Conservation (phyloP, 2,888 invertebrate species). For the Entomobrya proxima region DNA sequence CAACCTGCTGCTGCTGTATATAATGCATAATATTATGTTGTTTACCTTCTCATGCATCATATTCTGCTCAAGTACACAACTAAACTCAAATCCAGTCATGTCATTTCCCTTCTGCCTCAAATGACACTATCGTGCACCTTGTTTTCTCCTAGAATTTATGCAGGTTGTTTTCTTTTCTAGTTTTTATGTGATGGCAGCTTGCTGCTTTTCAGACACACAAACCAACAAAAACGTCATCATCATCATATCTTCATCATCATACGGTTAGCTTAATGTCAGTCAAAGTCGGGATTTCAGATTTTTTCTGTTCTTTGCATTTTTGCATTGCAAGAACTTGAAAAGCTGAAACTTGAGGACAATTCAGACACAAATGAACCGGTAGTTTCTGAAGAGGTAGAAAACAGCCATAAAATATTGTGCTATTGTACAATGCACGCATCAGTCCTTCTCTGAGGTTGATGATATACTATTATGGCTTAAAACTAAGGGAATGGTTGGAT, state of each 20-base stretch:
- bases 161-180: not conserved
- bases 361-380: not conserved
- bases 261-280: not conserved
- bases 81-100: conserved; percentile 9
- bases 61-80: not conserved
- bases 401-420: not conserved
- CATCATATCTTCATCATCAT: not conserved
- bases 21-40: not conserved
- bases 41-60: not conserved
- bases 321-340: not conserved
- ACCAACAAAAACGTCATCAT: not conserved
- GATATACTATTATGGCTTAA: not conserved
- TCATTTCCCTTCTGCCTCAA: not conserved
- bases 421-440: no score
- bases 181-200: not conserved
- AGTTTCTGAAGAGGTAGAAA: not conserved
- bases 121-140: not conserved
- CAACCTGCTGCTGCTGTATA: not conserved
- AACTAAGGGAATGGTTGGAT: not conserved
- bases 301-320: not conserved
- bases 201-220: not conserved
- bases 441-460: not conserved
- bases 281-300: not conserved
- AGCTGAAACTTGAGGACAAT: not conserved
- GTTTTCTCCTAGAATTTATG: not conserved